Evolutionary conservation across 2,888 invertebrate genomes (phyloP), one percentile per base, ranked within the genome.

Genomic region (Heliconius hortense): DNA sequence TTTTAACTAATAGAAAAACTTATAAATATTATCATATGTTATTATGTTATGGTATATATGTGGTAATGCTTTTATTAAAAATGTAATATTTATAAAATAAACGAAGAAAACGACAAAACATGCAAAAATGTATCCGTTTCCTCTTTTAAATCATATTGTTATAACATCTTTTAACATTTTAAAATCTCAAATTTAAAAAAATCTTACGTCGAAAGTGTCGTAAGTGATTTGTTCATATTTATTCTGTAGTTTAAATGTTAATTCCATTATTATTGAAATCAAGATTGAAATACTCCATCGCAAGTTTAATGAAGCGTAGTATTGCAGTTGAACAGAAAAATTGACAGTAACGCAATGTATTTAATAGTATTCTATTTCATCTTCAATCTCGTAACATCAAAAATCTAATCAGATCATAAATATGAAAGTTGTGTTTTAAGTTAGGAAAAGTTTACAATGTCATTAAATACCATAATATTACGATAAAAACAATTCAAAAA

Each of bases 281-380:
- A 48, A 72, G 48, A 43, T 31, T 64, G 72, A 53, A 72, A 64
- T 64, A 72, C 60, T 64, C 62, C 64, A 73, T 73, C 48, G 64
- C 53, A 43, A 24, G 68, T 69, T 59, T 73, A 76, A 63, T 62
- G 72, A 73, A 73, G 68, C 76, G 39, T 76, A 68, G 28, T 43
- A 76, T 73, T 64, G 64, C 64, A 15, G 39, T 48, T 39, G 11
- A 70, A 60, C 75, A 63, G 60, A 31, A 48, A 72, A 43, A 11
- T 43, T 43, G 24, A 66, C 8, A 26, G 21, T 24, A 73, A 28
- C 60, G 59, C 60, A 67, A 68, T 68, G 56, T 59, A 68, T 28
- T 73, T 39, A n/a, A 59, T 60, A 60, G 43, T 15, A 39, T 5
- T 56, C 39, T 13, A 62, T 62, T 71, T 59, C 62, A 43, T 71